Evolutionary conservation across 1,140 invertebrate genomes (phyloP), one percentile per base, ranked within the genome.

Genomic region (Drosophila sechellia): DNA sequence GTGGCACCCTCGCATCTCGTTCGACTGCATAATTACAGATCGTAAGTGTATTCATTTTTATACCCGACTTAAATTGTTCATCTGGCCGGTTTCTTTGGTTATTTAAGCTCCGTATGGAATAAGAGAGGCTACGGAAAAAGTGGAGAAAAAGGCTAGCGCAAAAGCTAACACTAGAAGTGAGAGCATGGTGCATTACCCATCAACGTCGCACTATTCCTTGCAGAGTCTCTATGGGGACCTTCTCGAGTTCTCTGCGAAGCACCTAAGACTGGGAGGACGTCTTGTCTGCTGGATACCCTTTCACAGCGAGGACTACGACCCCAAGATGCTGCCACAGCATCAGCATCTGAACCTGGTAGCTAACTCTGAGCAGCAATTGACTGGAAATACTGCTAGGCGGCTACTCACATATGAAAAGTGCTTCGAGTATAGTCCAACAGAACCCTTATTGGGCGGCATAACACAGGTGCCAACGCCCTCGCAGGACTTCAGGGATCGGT

Each of bases 281-380:
- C 93, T 99, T 13, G 97, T 98, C 0, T 98, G 96, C 93, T 99
- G 98, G 98, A 95, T 98, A 85, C 98, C 98, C 52, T 93, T 98
- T 54, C 96, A 96, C 66, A 95, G 96, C 68, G 94, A 95, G 53
- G 95, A 96, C 75, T 98, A 98, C 92, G 92, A 93, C 4, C 95
- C 96, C 58, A 93, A 95, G 3, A 94, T 95, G 40, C 92, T 99
- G 46, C 98, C 98, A 0, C 91, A 90, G 5, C 97, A 99, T 93
- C 94, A 95, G 6, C 96, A 96, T 92, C 93, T 99, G 53, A 78
- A 93, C 78, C 91, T 99, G 25, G 92, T 96, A 46, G 94, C 95
- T 27, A 98, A 98, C 93, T 96, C 96, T 15, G 97, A 99, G 93
- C 98, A 99, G 93, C 93, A 95, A 8, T 91, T 99, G 25, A 96